Conservation (phyloP, 1,140 invertebrate species). For the Triops longicaudatus region DNA sequence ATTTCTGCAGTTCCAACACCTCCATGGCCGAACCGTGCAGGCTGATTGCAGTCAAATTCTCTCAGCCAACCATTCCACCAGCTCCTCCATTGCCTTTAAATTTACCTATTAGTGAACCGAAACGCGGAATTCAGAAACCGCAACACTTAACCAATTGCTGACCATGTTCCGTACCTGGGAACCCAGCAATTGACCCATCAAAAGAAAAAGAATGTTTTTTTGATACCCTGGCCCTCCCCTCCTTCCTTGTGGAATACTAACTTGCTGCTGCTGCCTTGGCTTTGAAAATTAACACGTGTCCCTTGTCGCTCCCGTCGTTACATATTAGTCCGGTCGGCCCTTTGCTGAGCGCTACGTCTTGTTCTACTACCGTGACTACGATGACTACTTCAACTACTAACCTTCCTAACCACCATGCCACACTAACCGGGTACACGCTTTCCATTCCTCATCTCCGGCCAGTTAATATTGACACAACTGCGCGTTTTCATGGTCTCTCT, state of each 20-base stretch:
- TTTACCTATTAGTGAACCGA: not conserved
- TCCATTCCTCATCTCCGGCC: not conserved
- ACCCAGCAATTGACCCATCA: not conserved
- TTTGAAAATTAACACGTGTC: constrained; percentile 9
- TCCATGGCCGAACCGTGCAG: constrained; percentile 7
- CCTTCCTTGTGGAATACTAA: constrained; percentile 2
- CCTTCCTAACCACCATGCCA: not conserved
- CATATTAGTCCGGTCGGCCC: not conserved
- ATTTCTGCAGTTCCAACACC: constrained; percentile 12
- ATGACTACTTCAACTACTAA: constrained; percentile 5
- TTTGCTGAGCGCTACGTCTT: constrained; percentile 1
- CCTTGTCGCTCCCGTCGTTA: not conserved
- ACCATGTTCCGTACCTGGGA: not conserved
- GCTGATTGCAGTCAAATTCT: not conserved
- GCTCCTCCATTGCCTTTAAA: not conserved
- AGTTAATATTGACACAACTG: not conserved
- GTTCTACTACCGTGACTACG: not conserved
- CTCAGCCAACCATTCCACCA: constrained; percentile 3
- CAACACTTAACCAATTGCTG: not conserved
- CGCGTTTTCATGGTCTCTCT: constrained; percentile 1
- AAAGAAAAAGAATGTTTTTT: not conserved
- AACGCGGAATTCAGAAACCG: not conserved
- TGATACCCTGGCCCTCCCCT: not conserved
- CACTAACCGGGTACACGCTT: not conserved
- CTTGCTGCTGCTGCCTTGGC: constrained; percentile 9